Evolutionary conservation across 1,140 invertebrate species (phyloP).

Genomic region (Lycorma delicatula): DNA sequence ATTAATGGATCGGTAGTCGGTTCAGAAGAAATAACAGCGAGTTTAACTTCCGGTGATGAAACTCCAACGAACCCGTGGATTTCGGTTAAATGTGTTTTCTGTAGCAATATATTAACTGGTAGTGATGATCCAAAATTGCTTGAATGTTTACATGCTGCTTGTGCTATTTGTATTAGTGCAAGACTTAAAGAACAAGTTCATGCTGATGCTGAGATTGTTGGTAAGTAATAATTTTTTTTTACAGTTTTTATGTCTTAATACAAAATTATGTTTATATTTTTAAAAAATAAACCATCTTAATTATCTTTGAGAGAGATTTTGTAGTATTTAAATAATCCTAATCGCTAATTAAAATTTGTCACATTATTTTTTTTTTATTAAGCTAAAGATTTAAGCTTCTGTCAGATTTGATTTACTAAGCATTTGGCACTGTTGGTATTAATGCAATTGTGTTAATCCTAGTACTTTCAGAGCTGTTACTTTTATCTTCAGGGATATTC

Average conservation of each 20-base stretch:
- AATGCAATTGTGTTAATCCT: too few species aligned
- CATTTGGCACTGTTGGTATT: too few species aligned
- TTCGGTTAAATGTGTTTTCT: slow-evolving; percentile 54
- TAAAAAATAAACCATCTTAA: background rate
- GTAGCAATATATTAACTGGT: slow-evolving; percentile 49
- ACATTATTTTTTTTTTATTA: too few species aligned
- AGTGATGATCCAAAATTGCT: slow-evolving; percentile 65
- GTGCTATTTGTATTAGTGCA: slow-evolving; percentile 60
- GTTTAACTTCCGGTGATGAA: slow-evolving; percentile 5
- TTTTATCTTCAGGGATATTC: too few species aligned
- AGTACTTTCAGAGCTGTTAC: too few species aligned
- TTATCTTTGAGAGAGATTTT: background rate
- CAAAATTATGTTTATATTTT: too few species aligned
- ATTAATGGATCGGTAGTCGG: background rate
- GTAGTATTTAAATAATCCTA: background rate
- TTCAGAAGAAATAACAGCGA: slow-evolving; percentile 9
- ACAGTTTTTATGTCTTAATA: too few species aligned
- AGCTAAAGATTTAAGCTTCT: too few species aligned
- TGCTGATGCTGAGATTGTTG: background rate
- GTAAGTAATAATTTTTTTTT: too few species aligned
- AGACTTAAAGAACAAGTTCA: slow-evolving; percentile 48
- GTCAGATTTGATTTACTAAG: too few species aligned
- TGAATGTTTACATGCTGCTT: slow-evolving; percentile 78
- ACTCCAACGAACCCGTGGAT: slow-evolving; percentile 25
- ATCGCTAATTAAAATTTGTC: background rate